These are phyloP conservation scores for Motacilla tschutschensis DNA, from an alignment of 2,113 vertebrate species.

Conservation along the genomic window DNA sequence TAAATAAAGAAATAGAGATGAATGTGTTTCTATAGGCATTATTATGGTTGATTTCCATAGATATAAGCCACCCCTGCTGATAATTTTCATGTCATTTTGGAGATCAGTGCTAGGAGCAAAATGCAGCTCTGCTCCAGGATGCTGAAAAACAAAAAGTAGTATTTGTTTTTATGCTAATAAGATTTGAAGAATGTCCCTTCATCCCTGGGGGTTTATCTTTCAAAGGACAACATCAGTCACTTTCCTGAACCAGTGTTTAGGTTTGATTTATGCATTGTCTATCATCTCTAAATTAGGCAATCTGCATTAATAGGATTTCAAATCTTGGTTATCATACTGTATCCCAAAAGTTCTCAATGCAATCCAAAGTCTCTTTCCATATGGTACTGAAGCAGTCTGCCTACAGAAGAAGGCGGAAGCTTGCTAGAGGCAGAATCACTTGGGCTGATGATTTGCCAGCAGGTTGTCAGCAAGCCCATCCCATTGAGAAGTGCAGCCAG, in stretches of 20 bases:
- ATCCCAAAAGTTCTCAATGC: background rate
- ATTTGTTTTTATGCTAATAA: background rate
- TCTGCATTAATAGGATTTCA: background rate
- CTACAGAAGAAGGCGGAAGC: background rate
- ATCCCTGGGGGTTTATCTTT: background rate
- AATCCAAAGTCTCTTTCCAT: background rate
- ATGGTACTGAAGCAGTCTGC: background rate
- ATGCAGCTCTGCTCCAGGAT: background rate
- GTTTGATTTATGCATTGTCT: background rate
- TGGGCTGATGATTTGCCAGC: background rate
- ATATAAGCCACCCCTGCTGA: background rate
- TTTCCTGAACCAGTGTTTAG: background rate
- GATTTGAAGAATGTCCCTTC: background rate
- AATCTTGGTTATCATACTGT: background rate
- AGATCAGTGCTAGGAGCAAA: background rate
- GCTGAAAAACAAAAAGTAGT: background rate
- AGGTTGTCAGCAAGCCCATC: background rate
- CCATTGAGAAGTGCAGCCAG: background rate
- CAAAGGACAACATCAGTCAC: background rate
- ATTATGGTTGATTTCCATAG: background rate
- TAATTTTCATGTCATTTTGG: background rate
- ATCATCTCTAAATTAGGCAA: background rate
- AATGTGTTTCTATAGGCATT: background rate
- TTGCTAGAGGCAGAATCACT: background rate
- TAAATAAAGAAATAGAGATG: background rate